Conservation (phyloP, 2,888 invertebrate species). For the Julus scandinavius region DNA sequence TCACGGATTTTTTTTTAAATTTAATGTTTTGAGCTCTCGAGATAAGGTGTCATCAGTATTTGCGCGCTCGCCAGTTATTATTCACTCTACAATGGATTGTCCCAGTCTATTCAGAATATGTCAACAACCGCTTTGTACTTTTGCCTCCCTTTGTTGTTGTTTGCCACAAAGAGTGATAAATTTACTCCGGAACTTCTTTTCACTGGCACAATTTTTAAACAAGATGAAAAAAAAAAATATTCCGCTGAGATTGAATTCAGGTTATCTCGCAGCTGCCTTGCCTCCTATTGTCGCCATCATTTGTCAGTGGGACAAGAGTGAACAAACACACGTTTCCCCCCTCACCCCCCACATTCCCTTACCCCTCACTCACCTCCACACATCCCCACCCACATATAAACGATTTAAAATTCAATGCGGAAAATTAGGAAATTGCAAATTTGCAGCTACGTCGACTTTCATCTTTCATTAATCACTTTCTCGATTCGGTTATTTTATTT, state of each 20-base stretch:
- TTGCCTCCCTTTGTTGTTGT: background rate
- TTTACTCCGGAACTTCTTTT: conserved; percentile 17
- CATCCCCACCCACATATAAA: background rate
- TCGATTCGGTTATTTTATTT: background rate
- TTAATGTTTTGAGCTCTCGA: background rate
- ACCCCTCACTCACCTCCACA: background rate
- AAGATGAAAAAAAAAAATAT: conserved; percentile 31
- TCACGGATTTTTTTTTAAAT: background rate
- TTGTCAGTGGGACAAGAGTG: background rate
- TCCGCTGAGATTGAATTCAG: background rate
- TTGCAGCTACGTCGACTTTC: background rate
- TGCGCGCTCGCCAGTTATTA: background rate
- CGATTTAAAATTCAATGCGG: conserved; percentile 2
- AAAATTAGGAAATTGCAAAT: conserved; percentile 31
- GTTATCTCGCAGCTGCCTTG: conserved; percentile 22
- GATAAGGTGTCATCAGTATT: background rate
- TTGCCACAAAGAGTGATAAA: conserved; percentile 24
- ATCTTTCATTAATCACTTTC: conserved; percentile 5
- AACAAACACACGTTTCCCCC: background rate
- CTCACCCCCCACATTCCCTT: background rate
- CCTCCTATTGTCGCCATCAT: background rate
- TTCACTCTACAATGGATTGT: background rate
- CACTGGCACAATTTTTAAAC: conserved; percentile 24
- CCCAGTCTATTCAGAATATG: conserved; percentile 1
- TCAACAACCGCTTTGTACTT: background rate